Evolutionary conservation across 2,797 vertebrate genomes (phyloP).

Genomic region (Agapornis canus): DNA sequence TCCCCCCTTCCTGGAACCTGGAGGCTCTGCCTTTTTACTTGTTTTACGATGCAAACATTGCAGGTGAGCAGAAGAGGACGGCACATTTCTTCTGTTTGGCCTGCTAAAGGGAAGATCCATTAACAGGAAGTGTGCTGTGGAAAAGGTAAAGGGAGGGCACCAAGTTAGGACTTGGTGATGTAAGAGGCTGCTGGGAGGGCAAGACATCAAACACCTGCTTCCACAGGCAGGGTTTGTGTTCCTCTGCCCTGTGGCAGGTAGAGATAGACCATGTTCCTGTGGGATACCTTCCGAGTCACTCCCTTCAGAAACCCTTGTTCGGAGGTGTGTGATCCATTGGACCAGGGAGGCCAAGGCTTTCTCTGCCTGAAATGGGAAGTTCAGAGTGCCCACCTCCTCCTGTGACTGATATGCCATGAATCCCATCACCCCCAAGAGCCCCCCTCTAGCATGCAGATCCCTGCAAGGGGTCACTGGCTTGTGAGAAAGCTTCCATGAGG

Average conservation of each 20-base stretch:
- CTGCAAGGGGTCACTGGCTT: background rate
- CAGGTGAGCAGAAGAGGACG: background rate
- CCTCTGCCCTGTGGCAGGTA: background rate
- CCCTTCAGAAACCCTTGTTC: background rate
- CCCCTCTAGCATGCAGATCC: fast-evolving
- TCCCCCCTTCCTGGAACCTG: background rate
- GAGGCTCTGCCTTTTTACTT: background rate
- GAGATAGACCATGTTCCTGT: fast-evolving
- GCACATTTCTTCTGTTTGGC: background rate
- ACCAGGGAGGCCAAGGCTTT: background rate
- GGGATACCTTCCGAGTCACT: fast-evolving
- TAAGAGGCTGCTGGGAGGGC: background rate
- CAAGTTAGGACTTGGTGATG: background rate
- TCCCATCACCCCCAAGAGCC: background rate
- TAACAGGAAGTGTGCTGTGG: background rate
- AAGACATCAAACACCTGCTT: fast-evolving
- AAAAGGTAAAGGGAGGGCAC: background rate
- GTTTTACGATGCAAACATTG: background rate
- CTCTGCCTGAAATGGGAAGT: background rate
- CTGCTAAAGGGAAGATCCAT: background rate
- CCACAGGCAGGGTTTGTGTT: background rate
- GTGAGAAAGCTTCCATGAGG: background rate
- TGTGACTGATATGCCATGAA: fast-evolving
- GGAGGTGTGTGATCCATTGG: background rate
- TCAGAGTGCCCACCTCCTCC: background rate